Conservation (phyloP, 2,888 invertebrate species). For the Epirrita christyi region DNA sequence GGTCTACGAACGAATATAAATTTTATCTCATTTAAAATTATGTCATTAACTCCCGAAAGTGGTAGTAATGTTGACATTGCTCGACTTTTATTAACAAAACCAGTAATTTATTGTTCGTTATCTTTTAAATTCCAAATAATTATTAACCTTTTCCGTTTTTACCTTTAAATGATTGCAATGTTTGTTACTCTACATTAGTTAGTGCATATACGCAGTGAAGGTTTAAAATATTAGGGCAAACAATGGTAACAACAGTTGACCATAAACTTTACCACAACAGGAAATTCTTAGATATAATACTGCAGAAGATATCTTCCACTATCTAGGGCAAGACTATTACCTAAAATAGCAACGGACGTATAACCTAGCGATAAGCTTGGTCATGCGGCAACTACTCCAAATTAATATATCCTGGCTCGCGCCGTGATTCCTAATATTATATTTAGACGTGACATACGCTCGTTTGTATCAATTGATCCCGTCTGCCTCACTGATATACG, state of each 20-base stretch:
- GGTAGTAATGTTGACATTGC: constrained; percentile 29
- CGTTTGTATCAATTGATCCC: constrained; percentile 84
- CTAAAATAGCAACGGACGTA: constrained; percentile 47
- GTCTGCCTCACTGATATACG: constrained; percentile 82
- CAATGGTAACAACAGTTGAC: neutral
- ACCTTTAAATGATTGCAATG: too few relatives aligned
- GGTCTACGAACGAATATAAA: constrained; percentile 61
- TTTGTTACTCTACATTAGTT: too few relatives aligned
- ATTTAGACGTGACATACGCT: constrained; percentile 84
- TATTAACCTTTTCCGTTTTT: too few relatives aligned
- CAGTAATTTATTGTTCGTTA: constrained; percentile 7
- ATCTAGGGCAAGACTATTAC: constrained; percentile 31
- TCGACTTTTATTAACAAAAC: constrained; percentile 25
- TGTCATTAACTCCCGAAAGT: constrained; percentile 30
- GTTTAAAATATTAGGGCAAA: neutral
- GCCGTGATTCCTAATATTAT: constrained; percentile 85
- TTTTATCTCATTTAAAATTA: constrained; percentile 40
- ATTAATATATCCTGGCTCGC: constrained; percentile 85
- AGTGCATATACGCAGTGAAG: too few relatives aligned
- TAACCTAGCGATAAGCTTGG: constrained; percentile 61
- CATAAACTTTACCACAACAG: neutral
- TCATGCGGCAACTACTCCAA: constrained; percentile 77
- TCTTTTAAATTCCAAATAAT: too few relatives aligned
- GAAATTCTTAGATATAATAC: neutral
- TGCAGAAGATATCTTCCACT: neutral